phyloP scores from a whole-genome alignment of 2,113 vertebrate genomes.

The Raphicerus campestris region DNA sequence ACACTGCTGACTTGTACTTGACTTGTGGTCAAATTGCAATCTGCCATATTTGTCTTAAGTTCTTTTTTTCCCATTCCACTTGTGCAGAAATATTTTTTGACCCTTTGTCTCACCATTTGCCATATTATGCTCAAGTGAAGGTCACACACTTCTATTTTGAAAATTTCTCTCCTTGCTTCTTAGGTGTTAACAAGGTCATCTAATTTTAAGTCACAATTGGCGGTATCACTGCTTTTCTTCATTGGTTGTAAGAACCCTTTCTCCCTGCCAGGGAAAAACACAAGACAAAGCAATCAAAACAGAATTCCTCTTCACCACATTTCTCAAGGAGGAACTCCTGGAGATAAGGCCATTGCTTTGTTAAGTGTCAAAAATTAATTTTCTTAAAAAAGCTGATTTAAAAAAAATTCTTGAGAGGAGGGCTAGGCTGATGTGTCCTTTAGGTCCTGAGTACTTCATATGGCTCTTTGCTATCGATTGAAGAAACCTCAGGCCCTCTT shows the following conservation, averaged over 20 bases:
- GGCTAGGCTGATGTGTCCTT: background rate
- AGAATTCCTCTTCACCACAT: background rate
- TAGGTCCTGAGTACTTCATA: background rate
- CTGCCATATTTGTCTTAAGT: background rate
- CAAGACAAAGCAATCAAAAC: background rate
- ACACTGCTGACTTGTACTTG: background rate
- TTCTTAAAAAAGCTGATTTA: background rate
- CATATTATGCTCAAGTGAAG: background rate
- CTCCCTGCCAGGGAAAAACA: background rate
- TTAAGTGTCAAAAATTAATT: slow-evolving; percentile 20
- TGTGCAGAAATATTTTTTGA: background rate
- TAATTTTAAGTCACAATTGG: background rate
- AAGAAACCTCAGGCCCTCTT: background rate
- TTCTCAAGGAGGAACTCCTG: background rate
- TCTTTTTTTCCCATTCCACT: background rate
- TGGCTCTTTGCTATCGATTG: background rate
- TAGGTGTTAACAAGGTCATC: background rate
- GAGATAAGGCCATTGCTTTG: background rate
- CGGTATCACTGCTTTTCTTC: background rate
- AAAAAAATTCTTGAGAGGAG: background rate
- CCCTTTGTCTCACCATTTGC: background rate
- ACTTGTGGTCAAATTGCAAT: background rate
- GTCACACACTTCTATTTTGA: background rate
- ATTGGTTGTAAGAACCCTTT: background rate
- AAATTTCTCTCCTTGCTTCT: background rate